These are phyloP conservation scores for Oxyura jamaicensis DNA, from an alignment of 2,113 vertebrate genomes.

Conservation along the genomic window DNA sequence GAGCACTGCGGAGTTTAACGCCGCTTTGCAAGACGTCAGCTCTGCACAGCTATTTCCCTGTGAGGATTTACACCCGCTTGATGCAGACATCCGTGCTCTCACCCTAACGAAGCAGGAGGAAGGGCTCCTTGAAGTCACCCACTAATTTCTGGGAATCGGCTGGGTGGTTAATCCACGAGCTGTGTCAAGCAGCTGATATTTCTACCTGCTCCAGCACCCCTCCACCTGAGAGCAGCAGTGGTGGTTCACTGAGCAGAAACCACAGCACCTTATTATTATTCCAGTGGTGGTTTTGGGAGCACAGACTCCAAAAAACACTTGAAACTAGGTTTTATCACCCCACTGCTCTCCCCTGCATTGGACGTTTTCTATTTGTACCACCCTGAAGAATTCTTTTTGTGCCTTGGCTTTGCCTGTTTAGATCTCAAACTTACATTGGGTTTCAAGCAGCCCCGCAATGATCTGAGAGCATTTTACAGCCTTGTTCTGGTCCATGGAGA, in stretches of 20 bases:
- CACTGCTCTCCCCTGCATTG: not conserved
- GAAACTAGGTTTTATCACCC: not conserved
- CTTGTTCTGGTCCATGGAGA: not conserved
- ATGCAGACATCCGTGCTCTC: not conserved
- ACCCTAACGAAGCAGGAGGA: not conserved
- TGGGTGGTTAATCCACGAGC: not conserved
- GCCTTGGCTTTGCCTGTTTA: not conserved
- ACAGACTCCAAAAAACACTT: not conserved
- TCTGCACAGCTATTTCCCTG: not conserved
- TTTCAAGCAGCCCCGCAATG: not conserved
- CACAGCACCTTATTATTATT: accelerated
- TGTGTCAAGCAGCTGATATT: not conserved
- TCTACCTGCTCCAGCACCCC: not conserved
- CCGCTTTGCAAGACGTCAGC: not conserved
- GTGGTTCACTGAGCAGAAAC: not conserved
- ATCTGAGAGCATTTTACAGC: not conserved
- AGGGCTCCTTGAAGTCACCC: not conserved
- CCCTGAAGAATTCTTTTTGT: not conserved
- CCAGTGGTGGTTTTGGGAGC: not conserved
- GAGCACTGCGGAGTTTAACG: not conserved
- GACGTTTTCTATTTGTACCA: not conserved
- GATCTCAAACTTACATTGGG: not conserved
- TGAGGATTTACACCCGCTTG: not conserved
- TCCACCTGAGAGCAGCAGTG: not conserved
- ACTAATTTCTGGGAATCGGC: too few species aligned